Base-by-base conservation (phyloP, 2,113 vertebrate species). In the Calidris pygmaea region DNA sequence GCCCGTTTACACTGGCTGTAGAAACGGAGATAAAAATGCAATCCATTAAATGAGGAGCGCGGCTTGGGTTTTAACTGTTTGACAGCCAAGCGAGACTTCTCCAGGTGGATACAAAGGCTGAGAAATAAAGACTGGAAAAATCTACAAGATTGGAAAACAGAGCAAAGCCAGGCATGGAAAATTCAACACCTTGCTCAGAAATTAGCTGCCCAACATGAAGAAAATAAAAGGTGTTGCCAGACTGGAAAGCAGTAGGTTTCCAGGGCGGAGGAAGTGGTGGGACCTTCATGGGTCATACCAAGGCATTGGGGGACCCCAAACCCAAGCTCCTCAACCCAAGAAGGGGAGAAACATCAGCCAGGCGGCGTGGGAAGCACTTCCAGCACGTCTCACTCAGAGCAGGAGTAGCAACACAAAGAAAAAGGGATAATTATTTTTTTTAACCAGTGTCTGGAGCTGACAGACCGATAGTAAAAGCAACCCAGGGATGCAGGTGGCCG, bases 1-100 rank as follows among this genome's bases (percentile, higher is more conserved):
- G 81, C 73, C 90, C 37, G 1, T 95, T 93, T 89, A 86, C 76
- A 75, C 60, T 26, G 93, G 90, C 93, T 92, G 88, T 55, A 74
- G 92, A 88, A 95, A 94, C 56, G 71, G 53, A 94, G 87, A 93
- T 90, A 93, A 96, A 97, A 96, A 90, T 19, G 53, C 84, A 89
- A 95, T 66, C 86, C 81, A 85, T 66, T 43, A 66, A 66, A 45
- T 4, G 20, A 45, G 41, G 43, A 22, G 41, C 63, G 43, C 29
- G 93, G 80, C 76, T 93, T 0, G 0, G 45, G 39, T 22, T 84
- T 95, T 96, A 95, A 96, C 90, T 82, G 52, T 94, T 91, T 93
- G 70, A 92, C 58, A 92, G 55, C 90, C 94, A 95, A 65, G 29
- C 1, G 4, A 91, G 74, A 45, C 47, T 81, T 55, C 48, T 63